Conservation (phyloP, 35 echinoderm and acorn worm species). For the Apostichopus californicus region DNA sequence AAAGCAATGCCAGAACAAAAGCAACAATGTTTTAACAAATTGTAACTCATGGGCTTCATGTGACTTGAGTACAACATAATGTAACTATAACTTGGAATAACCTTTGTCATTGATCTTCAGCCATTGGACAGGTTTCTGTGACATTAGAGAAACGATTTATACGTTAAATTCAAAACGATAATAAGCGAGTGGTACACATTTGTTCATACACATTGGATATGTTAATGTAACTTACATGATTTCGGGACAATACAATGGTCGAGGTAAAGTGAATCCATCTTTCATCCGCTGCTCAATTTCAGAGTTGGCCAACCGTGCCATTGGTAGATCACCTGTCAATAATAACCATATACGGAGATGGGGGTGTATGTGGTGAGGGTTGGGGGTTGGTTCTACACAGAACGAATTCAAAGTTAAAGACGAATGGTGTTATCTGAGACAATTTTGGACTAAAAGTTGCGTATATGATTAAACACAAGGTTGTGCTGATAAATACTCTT, state of each 20-base stretch:
- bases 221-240: background rate
- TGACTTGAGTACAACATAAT: no score
- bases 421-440: background rate
- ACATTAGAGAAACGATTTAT: background rate
- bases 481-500: background rate
- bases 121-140: background rate
- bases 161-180: background rate
- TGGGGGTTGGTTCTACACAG: background rate
- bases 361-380: no score
- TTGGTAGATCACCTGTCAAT: background rate
- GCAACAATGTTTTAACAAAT: no score
- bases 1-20: no score
- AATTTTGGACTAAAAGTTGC: background rate
- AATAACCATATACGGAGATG: background rate
- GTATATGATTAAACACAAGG: background rate
- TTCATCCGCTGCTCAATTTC: background rate
- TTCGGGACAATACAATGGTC: background rate
- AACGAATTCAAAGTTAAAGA: background rate
- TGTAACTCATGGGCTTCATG: no score
- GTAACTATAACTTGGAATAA: no score
- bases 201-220: background rate
- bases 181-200: background rate
- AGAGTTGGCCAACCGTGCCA: background rate
- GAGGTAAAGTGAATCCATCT: background rate
- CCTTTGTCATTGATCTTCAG: background rate